Evolutionary conservation across 2,888 invertebrate species (phyloP), one percentile per base, ranked within the genome.

Genomic region (Hipparchia semele): DNA sequence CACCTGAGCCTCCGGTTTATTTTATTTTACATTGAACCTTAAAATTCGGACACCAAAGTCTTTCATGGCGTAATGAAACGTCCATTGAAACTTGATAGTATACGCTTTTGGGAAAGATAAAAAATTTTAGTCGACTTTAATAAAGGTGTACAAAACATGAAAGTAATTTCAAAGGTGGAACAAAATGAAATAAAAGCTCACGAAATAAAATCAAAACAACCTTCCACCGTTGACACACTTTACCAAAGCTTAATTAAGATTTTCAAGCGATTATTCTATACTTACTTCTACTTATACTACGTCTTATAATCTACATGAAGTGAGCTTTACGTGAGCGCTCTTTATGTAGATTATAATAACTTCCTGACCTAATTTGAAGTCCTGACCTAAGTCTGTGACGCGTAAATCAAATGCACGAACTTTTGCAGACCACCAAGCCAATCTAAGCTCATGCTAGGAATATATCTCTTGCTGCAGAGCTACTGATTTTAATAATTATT

Each of bases 221-320:
- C 33, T 10, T 53, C 58, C 45, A 39, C 60, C 39, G 45, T 60
- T 45, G 45, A 60, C 60, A 45, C 12, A 60, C 60, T 60, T 60
- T 12, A 9, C 59, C 8, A 5, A 60, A 60, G 59, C 59, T 60
- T 39, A 39, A 23, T 60, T 60, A 39, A 60, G 9, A 60, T 45
- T 39, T n/a, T 12, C 45, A 61, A 6, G 10, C 60, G 12, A 45
- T 60, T 59, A 23, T 39, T 39, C 39, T 39, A 5, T 39, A 39
- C 39, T 39, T 39, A 39, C 39, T 39, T 4, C 39, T 39, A 39
- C 39, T 39, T 39, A 39, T 39, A 39, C 23, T 23, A 23, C 23
- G 23, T 23, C 23, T 23, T 23, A 39, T 39, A 39, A 39, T 39
- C 39, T 39, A 39, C 39, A 23, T 23, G 23, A 23, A 39, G 39